Evolutionary conservation across 2,888 invertebrate species (phyloP).

Genomic region (Drosophila diplacantha): DNA sequence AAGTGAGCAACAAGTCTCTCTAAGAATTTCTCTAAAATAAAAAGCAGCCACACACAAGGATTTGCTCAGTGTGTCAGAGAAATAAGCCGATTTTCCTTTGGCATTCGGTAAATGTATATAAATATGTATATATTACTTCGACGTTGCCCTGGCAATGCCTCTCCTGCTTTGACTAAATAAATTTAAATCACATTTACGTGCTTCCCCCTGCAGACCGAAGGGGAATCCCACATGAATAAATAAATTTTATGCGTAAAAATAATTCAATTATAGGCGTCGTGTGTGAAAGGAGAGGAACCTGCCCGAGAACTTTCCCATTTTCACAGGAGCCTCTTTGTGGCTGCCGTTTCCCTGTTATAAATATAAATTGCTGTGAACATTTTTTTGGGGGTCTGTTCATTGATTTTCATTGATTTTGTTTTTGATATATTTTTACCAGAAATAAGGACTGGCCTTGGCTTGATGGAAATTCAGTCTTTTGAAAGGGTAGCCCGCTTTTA

Average conservation of each 20-base stretch:
- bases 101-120: conserved; percentile 10
- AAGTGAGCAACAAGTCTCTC: conserved; percentile 39
- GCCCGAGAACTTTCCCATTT: conserved; percentile 1
- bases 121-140: conserved; percentile 6
- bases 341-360: conserved; percentile 19
- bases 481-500: conserved; percentile 6
- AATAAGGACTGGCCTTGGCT: conserved; percentile 15
- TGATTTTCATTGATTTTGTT: conserved; percentile 66
- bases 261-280: conserved; percentile 58
- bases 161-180: conserved; percentile 48
- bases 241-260: conserved; percentile 61
- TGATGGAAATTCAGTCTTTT: conserved; percentile 17
- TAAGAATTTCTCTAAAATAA: not conserved
- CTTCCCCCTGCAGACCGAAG: conserved; percentile 19
- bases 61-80: not conserved
- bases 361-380: conserved; percentile 31
- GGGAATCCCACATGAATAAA: conserved; percentile 57
- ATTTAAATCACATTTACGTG: conserved; percentile 68
- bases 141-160: conserved; percentile 41
- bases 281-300: conserved; percentile 1
- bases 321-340: conserved; percentile 27
- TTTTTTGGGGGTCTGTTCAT: conserved; percentile 46
- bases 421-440: conserved; percentile 58
- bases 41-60: not conserved
- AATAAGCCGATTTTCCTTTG: conserved; percentile 23